Evolutionary conservation across 1,140 invertebrate species (phyloP), one percentile per base, ranked within the genome.

Genomic region (Sogatella furcifera): DNA sequence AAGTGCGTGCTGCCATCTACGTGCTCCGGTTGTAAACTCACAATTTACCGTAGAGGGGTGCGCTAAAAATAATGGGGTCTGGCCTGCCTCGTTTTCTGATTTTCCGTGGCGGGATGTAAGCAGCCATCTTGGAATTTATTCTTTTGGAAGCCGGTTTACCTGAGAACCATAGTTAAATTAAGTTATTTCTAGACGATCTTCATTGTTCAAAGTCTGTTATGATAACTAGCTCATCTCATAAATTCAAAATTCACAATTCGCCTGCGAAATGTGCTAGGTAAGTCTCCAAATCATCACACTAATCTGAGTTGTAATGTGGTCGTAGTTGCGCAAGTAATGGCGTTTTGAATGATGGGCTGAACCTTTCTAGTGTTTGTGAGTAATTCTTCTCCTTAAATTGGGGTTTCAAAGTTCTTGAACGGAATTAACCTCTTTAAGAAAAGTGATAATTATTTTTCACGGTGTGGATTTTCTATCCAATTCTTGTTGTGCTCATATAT

Each of bases 261-360:
- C 3, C 22, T 19, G 34, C 43, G 43, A 46, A 59, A 59, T 59
- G 57, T 59, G 19, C 34, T 52, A 46, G 57, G 57, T 59, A 52
- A 28, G 57, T 31, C 14, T 53, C 52, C 22, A 53, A 13, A 28
- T 31, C 52, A 22, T 31, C 31, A 28, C 8, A 31, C 57, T 31
- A 28, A 31, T 21, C 17, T 52, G 24, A 31, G 22, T 24, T n/a
- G 43, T 52, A 38, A 31, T 46, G 44, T 34, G 22, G 13, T 24
- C 34, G 9, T 22, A 59, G 57, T 59, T 59, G 57, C 57, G 57
- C 57, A 59, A 59, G 57, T 59, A 59, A 59, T 59, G 57, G 57
- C 57, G 57, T 59, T 44, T 59, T 59, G 34, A 38, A 38, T 38
- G 34, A 38, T 38, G 34, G 34, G 34, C 34, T 38, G 34, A 38